Percentiles rank a stretch among this genome's conserved stretches.
phyloP scores from a whole-genome alignment of 2,797 vertebrate genomes.

The Tadarida brasiliensis region DNA sequence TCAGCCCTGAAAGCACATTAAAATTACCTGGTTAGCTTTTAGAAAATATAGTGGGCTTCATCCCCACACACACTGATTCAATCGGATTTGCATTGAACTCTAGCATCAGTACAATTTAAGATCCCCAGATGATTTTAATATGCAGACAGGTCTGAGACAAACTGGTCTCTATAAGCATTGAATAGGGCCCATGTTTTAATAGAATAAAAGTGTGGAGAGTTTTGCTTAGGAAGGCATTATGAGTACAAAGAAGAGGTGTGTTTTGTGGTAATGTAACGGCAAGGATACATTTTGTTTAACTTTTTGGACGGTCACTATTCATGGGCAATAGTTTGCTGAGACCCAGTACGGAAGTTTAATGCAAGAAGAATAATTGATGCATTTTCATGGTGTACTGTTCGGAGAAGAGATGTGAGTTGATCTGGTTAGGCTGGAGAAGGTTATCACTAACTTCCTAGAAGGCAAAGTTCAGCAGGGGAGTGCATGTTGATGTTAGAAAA shows the following conservation, averaged over 20 bases:
- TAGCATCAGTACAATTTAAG: background rate
- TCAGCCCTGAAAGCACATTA: background rate
- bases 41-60: background rate
- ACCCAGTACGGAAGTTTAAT: constrained; percentile 18
- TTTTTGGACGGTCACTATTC: constrained; percentile 49
- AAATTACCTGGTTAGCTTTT: background rate
- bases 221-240: background rate
- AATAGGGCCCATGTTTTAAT: background rate
- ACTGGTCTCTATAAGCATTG: background rate
- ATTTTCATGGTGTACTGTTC: constrained; percentile 28
- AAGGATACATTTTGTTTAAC: constrained; percentile 8
- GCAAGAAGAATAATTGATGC: constrained; percentile 28
- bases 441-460: constrained; percentile 34
- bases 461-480: background rate
- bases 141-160: background rate
- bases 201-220: background rate
- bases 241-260: background rate
- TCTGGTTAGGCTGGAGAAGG: background rate
- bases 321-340: background rate
- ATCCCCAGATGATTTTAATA: background rate
- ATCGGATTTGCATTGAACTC: background rate
- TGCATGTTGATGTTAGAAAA: background rate
- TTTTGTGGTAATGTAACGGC: background rate
- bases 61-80: background rate
- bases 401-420: background rate